These are phyloP conservation scores for Drosophila koepferae DNA, from an alignment of 2,888 invertebrate genomes.

Conservation along the genomic window DNA sequence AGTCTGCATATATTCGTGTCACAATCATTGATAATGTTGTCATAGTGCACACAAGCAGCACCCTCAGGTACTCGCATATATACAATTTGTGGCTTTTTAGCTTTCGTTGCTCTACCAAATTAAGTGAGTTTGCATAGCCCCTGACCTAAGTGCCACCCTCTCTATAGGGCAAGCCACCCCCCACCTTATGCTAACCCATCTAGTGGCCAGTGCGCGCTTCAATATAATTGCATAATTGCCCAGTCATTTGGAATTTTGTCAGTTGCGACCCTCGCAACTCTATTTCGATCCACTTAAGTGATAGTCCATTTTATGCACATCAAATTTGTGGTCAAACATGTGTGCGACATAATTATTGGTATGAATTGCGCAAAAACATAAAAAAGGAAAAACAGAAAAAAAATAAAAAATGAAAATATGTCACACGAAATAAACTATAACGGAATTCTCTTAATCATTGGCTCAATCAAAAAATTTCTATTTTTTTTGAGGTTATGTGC, in stretches of 20 bases:
- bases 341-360: constrained; percentile 77
- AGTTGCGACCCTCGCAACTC: constrained; percentile 65
- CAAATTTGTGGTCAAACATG: constrained; percentile 67
- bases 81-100: constrained; percentile 59
- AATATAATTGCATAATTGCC: constrained; percentile 79
- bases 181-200: background rate
- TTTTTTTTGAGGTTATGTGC: constrained; percentile 35
- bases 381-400: background rate
- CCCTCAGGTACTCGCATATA: background rate
- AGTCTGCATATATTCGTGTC: constrained; percentile 31
- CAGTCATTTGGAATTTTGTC: constrained; percentile 71
- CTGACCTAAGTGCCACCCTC: background rate
- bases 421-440: constrained; percentile 51
- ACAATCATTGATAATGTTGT: constrained; percentile 68
- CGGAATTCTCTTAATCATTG: constrained; percentile 66
- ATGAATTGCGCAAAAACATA: constrained; percentile 58
- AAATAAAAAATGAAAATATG: constrained; percentile 25
- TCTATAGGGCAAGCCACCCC: constrained; percentile 1
- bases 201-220: constrained; percentile 51
- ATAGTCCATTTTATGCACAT: constrained; percentile 77
- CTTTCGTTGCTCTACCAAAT: constrained; percentile 57
- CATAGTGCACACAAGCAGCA: constrained; percentile 37
- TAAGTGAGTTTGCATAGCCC: constrained; percentile 71
- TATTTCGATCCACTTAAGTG: constrained; percentile 70
- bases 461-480: constrained; percentile 23